Conservation (phyloP, 1,140 invertebrate genomes). For the Tetranychus cinnabarinus region DNA sequence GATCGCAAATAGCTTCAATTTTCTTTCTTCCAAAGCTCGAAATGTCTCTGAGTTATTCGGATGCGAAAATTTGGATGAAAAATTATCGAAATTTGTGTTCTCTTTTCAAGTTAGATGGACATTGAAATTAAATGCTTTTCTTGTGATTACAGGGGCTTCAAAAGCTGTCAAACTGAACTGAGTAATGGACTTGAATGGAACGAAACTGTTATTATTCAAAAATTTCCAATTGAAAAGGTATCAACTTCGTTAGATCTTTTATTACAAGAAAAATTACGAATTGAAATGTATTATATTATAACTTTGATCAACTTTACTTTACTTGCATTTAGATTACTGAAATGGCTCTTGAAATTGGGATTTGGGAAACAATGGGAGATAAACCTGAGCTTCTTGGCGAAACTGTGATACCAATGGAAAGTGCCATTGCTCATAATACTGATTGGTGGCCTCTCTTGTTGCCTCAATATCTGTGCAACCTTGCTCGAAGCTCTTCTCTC, state of each 20-base stretch:
- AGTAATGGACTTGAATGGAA: conserved; percentile 9
- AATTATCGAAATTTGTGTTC: too few relatives aligned
- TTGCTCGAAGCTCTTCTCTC: not conserved
- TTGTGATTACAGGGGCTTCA: conserved; percentile 5
- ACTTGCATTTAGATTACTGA: conserved; percentile 2
- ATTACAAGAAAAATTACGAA: not conserved
- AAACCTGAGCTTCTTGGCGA: conserved; percentile 2
- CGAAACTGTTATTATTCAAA: conserved; percentile 11
- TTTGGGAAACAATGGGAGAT: conserved; percentile 2
- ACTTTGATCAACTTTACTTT: not conserved
- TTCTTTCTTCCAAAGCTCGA: too few relatives aligned
- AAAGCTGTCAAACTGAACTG: conserved; percentile 9
- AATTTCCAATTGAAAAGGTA: conserved; percentile 11
- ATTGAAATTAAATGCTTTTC: too few relatives aligned
- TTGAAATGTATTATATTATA: too few relatives aligned
- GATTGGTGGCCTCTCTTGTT: conserved; percentile 11
- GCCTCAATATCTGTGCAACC: not conserved
- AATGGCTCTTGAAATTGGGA: conserved; percentile 8
- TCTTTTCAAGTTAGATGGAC: too few relatives aligned
- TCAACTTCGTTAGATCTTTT: not conserved
- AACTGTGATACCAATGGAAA: conserved; percentile 9
- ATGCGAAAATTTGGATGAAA: too few relatives aligned
- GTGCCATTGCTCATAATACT: conserved; percentile 2
- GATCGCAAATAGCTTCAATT: too few relatives aligned
- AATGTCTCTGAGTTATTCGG: too few relatives aligned